Base-by-base conservation (phyloP, 2,888 invertebrate species). In the Branchellion lobata region DNA sequence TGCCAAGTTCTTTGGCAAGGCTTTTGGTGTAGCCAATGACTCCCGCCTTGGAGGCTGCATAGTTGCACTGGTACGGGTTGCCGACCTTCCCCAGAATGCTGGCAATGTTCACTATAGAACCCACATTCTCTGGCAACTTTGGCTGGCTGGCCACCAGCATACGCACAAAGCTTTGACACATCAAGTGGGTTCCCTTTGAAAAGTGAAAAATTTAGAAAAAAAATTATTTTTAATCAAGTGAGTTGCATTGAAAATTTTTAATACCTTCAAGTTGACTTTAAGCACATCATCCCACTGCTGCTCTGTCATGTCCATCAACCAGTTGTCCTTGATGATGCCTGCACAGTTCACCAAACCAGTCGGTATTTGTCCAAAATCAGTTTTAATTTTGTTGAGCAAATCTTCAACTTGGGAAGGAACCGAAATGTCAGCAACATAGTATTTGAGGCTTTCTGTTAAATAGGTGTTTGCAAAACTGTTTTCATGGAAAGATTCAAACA, bases 11-110 rank as follows among this genome's bases (percentile, higher is more conserved):
- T 21, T 74, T 5, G 36, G 74, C 74, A 1, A 51, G 24, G 21
- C 47, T 29, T 29, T 74, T 74, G 3, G 74, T 47, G 27, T 47
- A 51, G 51, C 74, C 74, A 29, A 74, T 74, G n/a, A 74, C 74
- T 14, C 74, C 74, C n/a, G 74, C 74, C 51, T 74, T 74, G 21
- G 74, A 74, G 36, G 74, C 74, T 14, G 51, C 2, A 74, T 74
- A 74, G 74, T 47, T 51, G 27, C 29, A 24, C 3, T 8, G 24
- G 1, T 5, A n/a, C 21, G 5, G 21, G 47, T 5, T 24, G 24
- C 74, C 74, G 24, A 47, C 29, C 31, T 74, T 74, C 14, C 74
- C 51, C 8, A 51, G 11, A 27, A 74, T 74, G 29, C 74, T 74
- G 29, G 74, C 36, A 5, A 74, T 51, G 74, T 74, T 74, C 18